Conservation (phyloP, 2,888 invertebrate genomes). For the Venustoraphidia nigricollis region DNA sequence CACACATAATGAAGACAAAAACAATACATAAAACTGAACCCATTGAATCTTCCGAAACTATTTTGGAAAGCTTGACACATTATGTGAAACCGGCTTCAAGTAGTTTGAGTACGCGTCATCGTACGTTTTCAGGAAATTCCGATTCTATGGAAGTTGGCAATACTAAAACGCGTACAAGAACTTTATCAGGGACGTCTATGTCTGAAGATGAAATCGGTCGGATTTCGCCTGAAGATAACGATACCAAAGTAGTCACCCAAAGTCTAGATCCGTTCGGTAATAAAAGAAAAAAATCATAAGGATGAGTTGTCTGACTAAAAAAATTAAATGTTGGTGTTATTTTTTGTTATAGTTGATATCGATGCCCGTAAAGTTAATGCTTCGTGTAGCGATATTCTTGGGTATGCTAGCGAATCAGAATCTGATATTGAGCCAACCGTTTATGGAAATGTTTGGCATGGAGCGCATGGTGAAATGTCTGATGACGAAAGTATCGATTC, state of each 20-base stretch:
- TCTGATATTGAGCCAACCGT: constrained; percentile 52
- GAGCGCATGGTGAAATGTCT: constrained; percentile 49
- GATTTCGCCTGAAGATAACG: constrained; percentile 28
- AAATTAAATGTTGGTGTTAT: neutral
- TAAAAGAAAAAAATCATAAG: constrained; percentile 10
- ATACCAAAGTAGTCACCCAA: constrained; percentile 28
- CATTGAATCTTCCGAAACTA: constrained; percentile 47
- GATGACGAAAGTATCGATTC: constrained; percentile 67
- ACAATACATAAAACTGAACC: constrained; percentile 42
- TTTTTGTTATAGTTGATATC: constrained; percentile 30
- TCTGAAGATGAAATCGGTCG: constrained; percentile 20
- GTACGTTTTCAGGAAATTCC: constrained; percentile 3
- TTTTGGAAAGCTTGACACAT: constrained; percentile 47
- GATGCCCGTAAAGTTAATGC: constrained; percentile 34
- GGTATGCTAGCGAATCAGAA: constrained; percentile 59
- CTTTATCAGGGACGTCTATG: constrained; percentile 17
- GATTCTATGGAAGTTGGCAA: neutral
- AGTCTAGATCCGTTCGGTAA: constrained; percentile 43
- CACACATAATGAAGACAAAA: constrained; percentile 44
- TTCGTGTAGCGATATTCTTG: constrained; percentile 40
- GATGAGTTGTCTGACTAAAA: neutral
- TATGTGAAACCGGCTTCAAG: constrained; percentile 32
- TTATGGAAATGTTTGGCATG: constrained; percentile 45
- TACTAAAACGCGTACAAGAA: constrained; percentile 7
- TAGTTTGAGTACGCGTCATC: constrained; percentile 7